Conservation (phyloP, 1,140 invertebrate species). For the Formica selysi region DNA sequence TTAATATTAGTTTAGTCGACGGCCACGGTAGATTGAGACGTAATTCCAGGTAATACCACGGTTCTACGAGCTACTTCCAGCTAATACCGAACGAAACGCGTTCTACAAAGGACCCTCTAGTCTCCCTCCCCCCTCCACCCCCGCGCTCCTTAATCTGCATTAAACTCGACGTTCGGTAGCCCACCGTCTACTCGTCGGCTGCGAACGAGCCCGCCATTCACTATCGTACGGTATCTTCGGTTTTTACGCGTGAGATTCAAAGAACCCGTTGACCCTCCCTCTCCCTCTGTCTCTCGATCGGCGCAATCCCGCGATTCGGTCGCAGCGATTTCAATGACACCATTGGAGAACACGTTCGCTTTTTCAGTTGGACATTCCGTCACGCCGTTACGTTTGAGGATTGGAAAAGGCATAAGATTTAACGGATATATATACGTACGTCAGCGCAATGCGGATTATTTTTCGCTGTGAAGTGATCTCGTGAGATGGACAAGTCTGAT, state of each 20-base stretch:
- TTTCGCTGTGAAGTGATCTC: not conserved
- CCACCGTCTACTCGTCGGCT: slow-evolving; percentile 71
- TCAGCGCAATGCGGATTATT: not conserved
- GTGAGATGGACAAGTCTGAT: not conserved
- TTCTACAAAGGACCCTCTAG: slow-evolving; percentile 84
- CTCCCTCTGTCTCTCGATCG: not conserved
- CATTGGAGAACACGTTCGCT: too few relatives aligned
- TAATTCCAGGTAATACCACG: slow-evolving; percentile 87
- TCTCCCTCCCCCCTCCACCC: slow-evolving; percentile 60
- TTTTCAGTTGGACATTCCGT: not conserved
- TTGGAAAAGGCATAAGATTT: not conserved
- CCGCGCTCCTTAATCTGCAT: slow-evolving; percentile 84
- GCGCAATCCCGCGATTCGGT: not conserved
- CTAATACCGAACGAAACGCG: slow-evolving; percentile 85
- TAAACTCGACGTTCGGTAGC: slow-evolving; percentile 85
- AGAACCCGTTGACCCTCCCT: not conserved
- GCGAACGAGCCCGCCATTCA: slow-evolving; percentile 60
- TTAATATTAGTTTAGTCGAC: slow-evolving; percentile 88
- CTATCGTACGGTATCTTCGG: slow-evolving; percentile 71
- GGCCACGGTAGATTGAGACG: slow-evolving; percentile 87
- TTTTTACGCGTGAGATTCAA: slow-evolving; percentile 52
- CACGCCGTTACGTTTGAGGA: not conserved
- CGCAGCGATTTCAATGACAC: slow-evolving; percentile 34
- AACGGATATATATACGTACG: not conserved
- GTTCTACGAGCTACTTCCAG: slow-evolving; percentile 85